These are phyloP conservation scores for Spodoptera frugiperda DNA, from an alignment of 1,140 invertebrate genomes.

Conservation along the genomic window DNA sequence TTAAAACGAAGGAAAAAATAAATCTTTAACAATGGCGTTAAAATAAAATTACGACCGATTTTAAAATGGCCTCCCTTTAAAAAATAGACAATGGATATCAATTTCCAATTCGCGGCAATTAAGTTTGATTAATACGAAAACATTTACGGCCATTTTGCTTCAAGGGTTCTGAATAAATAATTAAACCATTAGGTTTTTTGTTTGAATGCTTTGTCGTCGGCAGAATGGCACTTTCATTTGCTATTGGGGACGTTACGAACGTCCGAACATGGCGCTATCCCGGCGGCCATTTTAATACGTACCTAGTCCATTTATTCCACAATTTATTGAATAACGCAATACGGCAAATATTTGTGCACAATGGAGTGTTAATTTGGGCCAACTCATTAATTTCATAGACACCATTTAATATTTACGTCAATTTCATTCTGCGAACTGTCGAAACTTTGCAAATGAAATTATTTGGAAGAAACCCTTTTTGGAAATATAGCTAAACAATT, in stretches of 20 bases:
- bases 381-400: neutral
- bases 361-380: constrained; percentile 5
- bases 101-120: constrained; percentile 4
- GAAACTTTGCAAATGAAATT: constrained; percentile 10
- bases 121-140: constrained; percentile 39
- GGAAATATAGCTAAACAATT: no score
- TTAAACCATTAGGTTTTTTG: constrained; percentile 48
- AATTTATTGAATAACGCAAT: constrained; percentile 9
- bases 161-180: constrained; percentile 49
- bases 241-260: constrained; percentile 11
- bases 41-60: no score
- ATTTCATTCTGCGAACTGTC: neutral
- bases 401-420: constrained; percentile 12
- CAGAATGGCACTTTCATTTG: constrained; percentile 34
- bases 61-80: no score
- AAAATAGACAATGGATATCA: constrained; percentile 12
- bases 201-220: constrained; percentile 42
- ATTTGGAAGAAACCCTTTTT: no score
- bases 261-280: neutral
- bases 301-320: constrained; percentile 1
- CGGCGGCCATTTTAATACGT: neutral
- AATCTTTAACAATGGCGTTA: no score
- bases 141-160: constrained; percentile 5
- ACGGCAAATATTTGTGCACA: neutral
- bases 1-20: no score